Percentiles rank a stretch among this genome's conserved stretches.
These are phyloP conservation scores for Gymnoscopelus braueri DNA, from an alignment of 2,797 vertebrate species.

Conservation along the genomic window DNA sequence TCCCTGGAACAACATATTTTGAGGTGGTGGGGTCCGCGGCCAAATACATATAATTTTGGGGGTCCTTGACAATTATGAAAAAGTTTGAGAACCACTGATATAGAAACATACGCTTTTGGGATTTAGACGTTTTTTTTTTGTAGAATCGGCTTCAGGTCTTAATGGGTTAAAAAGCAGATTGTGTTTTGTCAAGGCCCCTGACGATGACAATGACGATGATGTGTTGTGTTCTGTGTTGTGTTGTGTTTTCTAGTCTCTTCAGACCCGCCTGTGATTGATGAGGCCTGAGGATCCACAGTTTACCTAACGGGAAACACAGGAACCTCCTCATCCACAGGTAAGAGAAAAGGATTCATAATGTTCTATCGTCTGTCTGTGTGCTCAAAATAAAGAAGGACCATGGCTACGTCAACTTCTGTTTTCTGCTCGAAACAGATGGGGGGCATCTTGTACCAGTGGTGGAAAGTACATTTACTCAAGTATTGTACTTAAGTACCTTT, in stretches of 20 bases:
- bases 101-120: too few relatives aligned
- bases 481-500: too few relatives aligned
- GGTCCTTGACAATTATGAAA: too few relatives aligned
- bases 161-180: slow-evolving; percentile 61
- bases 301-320: slow-evolving; percentile 72
- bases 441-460: too few relatives aligned
- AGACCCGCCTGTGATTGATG: slow-evolving; percentile 81
- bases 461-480: too few relatives aligned
- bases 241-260: slow-evolving; percentile 60
- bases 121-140: too few relatives aligned
- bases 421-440: too few relatives aligned
- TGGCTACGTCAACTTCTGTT: slow-evolving; percentile 15
- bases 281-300: slow-evolving; percentile 75
- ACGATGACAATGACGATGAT: slow-evolving; percentile 29
- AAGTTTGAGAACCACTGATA: too few relatives aligned
- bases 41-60: too few relatives aligned
- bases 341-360: slow-evolving; percentile 51
- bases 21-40: too few relatives aligned
- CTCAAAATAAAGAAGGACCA: slow-evolving; percentile 12
- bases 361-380: slow-evolving; percentile 66
- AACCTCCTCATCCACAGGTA: slow-evolving; percentile 78
- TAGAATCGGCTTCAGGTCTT: too few relatives aligned
- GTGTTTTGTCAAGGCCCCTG: slow-evolving; percentile 66
- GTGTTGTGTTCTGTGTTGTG: slow-evolving; percentile 53
- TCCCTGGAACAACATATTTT: too few relatives aligned